Percentiles rank a stretch among this genome's conserved stretches.
Evolutionary conservation across 2,113 vertebrate species (phyloP).

Genomic region (Platysternon megacephalum): DNA sequence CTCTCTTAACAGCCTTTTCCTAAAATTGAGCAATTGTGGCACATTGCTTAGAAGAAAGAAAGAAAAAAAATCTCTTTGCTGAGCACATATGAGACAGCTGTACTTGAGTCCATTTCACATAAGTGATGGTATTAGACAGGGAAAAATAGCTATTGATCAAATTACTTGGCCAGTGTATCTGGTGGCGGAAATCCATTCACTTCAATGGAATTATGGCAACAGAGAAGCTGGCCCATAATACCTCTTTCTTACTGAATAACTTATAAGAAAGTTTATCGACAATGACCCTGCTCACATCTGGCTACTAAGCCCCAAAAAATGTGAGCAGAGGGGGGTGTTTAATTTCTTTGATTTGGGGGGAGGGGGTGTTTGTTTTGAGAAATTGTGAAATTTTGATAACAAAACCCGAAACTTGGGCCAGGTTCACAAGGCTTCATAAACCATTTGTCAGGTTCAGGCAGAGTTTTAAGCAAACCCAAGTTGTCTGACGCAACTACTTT

Average conservation of each 20-base stretch:
- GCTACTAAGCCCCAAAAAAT: no score
- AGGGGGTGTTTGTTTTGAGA: not conserved
- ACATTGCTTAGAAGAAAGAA: not conserved
- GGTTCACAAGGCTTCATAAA: no score
- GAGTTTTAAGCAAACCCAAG: no score
- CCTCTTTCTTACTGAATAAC: not conserved
- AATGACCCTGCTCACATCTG: no score
- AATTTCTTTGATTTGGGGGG: no score
- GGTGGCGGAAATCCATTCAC: not conserved
- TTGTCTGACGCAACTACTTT: no score
- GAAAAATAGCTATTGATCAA: not conserved
- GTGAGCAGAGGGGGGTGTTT: no score
- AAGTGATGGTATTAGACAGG: not conserved
- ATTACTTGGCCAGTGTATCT: not conserved
- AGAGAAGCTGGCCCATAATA: not conserved
- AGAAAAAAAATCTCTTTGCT: not conserved
- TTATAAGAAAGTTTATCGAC: not conserved
- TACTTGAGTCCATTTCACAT: not conserved
- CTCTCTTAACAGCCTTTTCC: not conserved
- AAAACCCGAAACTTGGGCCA: no score
- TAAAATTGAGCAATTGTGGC: not conserved
- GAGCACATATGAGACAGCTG: not conserved
- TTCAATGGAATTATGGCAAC: not conserved
- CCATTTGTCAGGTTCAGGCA: no score
- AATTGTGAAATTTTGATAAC: not conserved